These are phyloP conservation scores for Labeo catla DNA, from an alignment of 2,113 vertebrate genomes.

Conservation along the genomic window DNA sequence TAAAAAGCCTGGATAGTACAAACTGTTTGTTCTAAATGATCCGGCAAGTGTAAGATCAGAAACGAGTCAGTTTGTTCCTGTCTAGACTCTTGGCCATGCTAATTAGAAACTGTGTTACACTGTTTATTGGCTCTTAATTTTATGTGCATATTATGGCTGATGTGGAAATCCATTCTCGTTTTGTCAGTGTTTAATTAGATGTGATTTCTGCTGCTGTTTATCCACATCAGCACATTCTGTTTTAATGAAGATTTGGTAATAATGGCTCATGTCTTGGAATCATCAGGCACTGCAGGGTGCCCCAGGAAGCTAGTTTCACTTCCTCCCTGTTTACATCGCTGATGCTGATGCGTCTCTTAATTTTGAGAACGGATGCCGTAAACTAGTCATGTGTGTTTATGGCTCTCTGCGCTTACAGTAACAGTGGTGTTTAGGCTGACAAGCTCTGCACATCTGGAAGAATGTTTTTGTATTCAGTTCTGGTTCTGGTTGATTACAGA, in stretches of 20 bases:
- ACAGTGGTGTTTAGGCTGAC: background rate
- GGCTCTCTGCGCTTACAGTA: background rate
- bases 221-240: conserved; percentile 28
- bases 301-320: conserved; percentile 19
- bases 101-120: conserved; percentile 35
- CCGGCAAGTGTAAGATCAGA: background rate
- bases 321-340: conserved; percentile 27
- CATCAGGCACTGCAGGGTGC: background rate
- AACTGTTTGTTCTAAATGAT: conserved; percentile 22
- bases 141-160: conserved; percentile 18
- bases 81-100: conserved; percentile 20
- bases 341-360: conserved; percentile 8
- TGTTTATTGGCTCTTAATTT: conserved; percentile 46
- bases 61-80: background rate
- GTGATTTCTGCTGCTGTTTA: conserved; percentile 23
- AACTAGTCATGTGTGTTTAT: background rate
- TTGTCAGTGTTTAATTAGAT: conserved; percentile 40
- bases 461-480: background rate
- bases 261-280: conserved; percentile 11
- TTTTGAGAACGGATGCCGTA: background rate
- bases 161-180: conserved; percentile 41
- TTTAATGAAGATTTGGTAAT: conserved; percentile 45
- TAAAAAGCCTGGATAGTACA: background rate
- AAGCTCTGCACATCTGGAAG: background rate
- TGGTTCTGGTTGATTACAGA: background rate